Evolutionary conservation across 2,888 invertebrate genomes (phyloP).

Genomic region (Coelopa pilipes): DNA sequence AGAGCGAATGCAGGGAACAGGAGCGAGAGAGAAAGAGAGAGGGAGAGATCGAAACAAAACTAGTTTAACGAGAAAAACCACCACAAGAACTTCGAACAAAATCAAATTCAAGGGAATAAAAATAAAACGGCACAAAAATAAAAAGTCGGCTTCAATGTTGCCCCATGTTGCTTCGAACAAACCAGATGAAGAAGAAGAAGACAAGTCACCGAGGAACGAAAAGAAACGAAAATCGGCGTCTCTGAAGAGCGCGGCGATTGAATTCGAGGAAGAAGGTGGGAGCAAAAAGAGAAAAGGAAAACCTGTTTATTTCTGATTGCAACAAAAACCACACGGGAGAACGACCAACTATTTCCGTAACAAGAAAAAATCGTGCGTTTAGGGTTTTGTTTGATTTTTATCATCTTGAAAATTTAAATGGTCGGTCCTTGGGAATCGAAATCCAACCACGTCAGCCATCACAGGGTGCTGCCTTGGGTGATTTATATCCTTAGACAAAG

Average conservation of each 20-base stretch:
- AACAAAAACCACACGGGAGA: background rate
- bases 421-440: too few relatives aligned
- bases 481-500: too few relatives aligned
- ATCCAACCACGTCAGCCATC: too few relatives aligned
- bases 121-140: background rate
- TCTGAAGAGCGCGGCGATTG: background rate
- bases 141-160: conserved; percentile 6
- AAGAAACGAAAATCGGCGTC: background rate
- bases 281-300: conserved; percentile 3
- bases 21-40: too few relatives aligned
- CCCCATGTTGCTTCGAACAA: too few relatives aligned
- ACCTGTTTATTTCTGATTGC: conserved; percentile 6
- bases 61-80: background rate
- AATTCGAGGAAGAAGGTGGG: background rate
- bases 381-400: too few relatives aligned
- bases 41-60: background rate
- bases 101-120: background rate
- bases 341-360: background rate
- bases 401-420: too few relatives aligned
- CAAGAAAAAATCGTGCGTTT: too few relatives aligned
- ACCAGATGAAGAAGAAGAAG: too few relatives aligned
- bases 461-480: too few relatives aligned
- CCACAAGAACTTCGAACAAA: background rate
- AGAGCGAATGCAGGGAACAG: background rate
- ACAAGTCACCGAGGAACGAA: background rate